phyloP scores from a whole-genome alignment of 1,140 invertebrate species.

The Drosophila triauraria region DNA sequence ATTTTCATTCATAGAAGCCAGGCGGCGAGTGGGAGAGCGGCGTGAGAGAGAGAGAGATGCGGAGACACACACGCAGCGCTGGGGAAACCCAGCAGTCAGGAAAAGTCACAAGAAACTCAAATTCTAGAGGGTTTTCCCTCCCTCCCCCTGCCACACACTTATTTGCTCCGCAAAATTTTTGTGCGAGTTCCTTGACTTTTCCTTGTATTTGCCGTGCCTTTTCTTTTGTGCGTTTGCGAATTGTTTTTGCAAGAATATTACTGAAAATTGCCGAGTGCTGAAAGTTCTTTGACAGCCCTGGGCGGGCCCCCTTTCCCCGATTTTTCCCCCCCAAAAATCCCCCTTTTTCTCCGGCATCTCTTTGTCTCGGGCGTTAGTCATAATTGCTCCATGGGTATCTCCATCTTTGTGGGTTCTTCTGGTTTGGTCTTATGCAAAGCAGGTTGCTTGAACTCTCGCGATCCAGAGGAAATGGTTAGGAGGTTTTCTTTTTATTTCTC shows the following conservation, averaged over 20 bases:
- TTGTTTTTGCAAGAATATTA: constrained; percentile 75
- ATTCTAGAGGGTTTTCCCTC: constrained; percentile 20
- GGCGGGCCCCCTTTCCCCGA: constrained; percentile 1
- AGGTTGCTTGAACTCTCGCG: constrained; percentile 63
- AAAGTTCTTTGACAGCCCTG: constrained; percentile 71
- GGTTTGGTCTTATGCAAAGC: constrained; percentile 58
- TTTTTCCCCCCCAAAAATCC: neutral
- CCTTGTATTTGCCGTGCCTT: constrained; percentile 53
- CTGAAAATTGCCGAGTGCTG: constrained; percentile 74
- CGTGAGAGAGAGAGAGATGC: constrained; percentile 25
- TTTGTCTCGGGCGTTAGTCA: constrained; percentile 76
- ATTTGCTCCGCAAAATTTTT: constrained; percentile 3
- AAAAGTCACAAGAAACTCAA: constrained; percentile 64
- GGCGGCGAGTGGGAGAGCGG: constrained; percentile 4
- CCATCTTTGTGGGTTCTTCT: constrained; percentile 11
- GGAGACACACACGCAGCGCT: constrained; percentile 60
- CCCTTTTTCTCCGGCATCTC: constrained; percentile 10
- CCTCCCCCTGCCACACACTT: neutral
- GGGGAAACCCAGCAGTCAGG: constrained; percentile 66
- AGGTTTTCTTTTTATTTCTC: constrained; percentile 13
- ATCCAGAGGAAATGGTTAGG: constrained; percentile 12
- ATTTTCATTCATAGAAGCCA: constrained; percentile 72
- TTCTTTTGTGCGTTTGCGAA: constrained; percentile 43
- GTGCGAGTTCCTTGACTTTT: constrained; percentile 77
- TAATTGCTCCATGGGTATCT: constrained; percentile 65